Evolutionary conservation across 2,113 vertebrate species (phyloP), one percentile per base, ranked within the genome.

Genomic region (Mobula birostris): DNA sequence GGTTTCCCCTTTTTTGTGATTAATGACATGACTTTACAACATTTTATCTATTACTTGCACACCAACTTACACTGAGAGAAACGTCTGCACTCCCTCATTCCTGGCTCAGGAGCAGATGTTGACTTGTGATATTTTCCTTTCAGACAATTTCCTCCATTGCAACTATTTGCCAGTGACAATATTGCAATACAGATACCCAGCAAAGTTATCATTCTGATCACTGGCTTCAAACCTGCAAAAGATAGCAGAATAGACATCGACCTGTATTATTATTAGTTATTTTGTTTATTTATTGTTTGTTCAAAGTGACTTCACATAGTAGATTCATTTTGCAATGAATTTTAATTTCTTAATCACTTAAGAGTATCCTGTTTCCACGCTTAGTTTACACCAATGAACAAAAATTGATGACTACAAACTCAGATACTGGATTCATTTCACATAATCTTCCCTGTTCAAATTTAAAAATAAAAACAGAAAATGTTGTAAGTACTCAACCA

Each of bases 51-150:
- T 19, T 36, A 29, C 48, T 72, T n/a, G 66, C 11, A 24, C 70
- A 11, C 48, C 48, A 36, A 94, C 96, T 96, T 96, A 97, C 97
- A 96, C 95, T 96, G 90, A 24, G 96, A 95, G 80, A 97, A 97
- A 14, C 96, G 93, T 27, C 94, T 94, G 63, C 97, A 97, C 94
- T 96, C 97, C 2, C 85, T 95, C 95, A 97, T 94, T 5, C 95
- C 14, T 29, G 94, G 94, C 90, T 97, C 96, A 40, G 92, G 94
- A 83, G 95, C 95, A 36, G 97, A 96, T 70, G 94, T 87, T 2
- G 0, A 40, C 94, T 97, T 97, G 95, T 97, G 96, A 94, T 94
- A 95, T 14, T 2, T 87, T 15, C 96, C 96, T 82, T 95, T 19
- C 94, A 97, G 95, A 94, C 97, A 97, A 72, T 77, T 70, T 0